phyloP scores from a whole-genome alignment of 2,888 invertebrate genomes.

The Hydrotaea cyrtoneurina region DNA sequence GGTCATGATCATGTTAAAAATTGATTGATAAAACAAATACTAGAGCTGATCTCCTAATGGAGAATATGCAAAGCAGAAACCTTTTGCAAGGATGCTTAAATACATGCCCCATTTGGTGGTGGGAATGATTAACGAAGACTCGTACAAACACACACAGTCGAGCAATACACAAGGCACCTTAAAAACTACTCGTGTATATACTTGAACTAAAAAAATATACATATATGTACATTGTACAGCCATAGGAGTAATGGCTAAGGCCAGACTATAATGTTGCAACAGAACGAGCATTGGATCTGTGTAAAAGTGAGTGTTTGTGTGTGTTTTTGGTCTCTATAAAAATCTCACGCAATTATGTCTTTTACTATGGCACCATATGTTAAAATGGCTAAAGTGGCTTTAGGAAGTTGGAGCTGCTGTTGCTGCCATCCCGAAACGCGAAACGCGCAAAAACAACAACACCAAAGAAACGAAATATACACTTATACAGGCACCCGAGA shows the following conservation, averaged over 20 bases:
- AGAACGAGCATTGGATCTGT: not conserved
- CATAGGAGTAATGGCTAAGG: not conserved
- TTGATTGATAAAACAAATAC: not conserved
- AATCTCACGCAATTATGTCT: conserved; percentile 70
- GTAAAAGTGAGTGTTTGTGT: not conserved
- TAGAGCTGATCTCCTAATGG: too few relatives aligned
- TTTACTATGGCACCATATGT: conserved; percentile 69
- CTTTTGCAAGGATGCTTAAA: conserved; percentile 44
- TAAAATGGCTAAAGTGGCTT: conserved; percentile 62
- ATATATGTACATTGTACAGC: too few relatives aligned
- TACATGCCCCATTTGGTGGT: conserved; percentile 56
- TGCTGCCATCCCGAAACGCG: conserved; percentile 12
- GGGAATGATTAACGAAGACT: conserved; percentile 30
- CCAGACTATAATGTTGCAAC: not conserved
- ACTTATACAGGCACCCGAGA: conserved; percentile 3
- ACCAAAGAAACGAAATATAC: conserved; percentile 39
- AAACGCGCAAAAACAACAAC: not conserved
- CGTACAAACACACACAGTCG: not conserved
- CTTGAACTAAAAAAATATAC: too few relatives aligned
- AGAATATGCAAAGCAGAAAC: too few relatives aligned
- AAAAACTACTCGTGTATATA: too few relatives aligned
- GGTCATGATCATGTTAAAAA: not conserved
- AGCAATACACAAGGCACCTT: conserved; percentile 54
- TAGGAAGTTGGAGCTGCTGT: conserved; percentile 52
- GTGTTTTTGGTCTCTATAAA: conserved; percentile 32